These are phyloP conservation scores for Panagrolaimus sp. DNA, from an alignment of 1,140 invertebrate genomes.

Conservation along the genomic window DNA sequence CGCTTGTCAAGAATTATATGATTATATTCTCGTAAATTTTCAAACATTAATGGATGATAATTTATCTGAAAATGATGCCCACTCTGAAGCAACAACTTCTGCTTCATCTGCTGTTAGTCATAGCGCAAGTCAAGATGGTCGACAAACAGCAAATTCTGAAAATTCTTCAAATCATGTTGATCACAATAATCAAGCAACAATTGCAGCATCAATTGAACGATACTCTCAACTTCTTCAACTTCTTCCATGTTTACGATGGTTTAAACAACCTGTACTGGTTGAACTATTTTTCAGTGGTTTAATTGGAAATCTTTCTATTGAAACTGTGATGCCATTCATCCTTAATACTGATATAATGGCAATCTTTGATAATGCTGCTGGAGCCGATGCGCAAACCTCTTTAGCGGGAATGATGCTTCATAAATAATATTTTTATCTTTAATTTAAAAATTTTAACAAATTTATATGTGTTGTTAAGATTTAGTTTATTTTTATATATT, in stretches of 20 bases:
- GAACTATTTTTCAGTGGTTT: constrained; percentile 80
- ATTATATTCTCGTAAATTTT: constrained; percentile 62
- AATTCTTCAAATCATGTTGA: background rate
- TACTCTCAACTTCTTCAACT: constrained; percentile 58
- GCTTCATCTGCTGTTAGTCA: constrained; percentile 14
- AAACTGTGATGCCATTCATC: constrained; percentile 83
- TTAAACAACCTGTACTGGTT: constrained; percentile 74
- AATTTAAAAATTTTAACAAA: too few relatives aligned
- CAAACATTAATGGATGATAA: constrained; percentile 16
- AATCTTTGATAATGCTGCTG: constrained; percentile 33
- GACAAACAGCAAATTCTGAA: constrained; percentile 8
- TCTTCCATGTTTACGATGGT: constrained; percentile 71
- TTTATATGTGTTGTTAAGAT: too few relatives aligned
- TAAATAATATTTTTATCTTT: too few relatives aligned
- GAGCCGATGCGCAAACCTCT: background rate
- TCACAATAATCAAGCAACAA: constrained; percentile 9
- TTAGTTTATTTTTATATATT: too few relatives aligned
- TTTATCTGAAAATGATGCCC: constrained; percentile 24
- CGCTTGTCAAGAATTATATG: constrained; percentile 68
- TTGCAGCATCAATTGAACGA: constrained; percentile 23
- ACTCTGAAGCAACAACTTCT: constrained; percentile 15
- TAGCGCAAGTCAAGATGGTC: background rate
- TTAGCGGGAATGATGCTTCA: constrained; percentile 2
- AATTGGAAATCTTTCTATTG: constrained; percentile 82
- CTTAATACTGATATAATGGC: constrained; percentile 69